A percentile compares a stretch with the other conserved stretches of the same genome.
Conservation (phyloP, 2,113 vertebrate genomes). For the Scortum barcoo region DNA sequence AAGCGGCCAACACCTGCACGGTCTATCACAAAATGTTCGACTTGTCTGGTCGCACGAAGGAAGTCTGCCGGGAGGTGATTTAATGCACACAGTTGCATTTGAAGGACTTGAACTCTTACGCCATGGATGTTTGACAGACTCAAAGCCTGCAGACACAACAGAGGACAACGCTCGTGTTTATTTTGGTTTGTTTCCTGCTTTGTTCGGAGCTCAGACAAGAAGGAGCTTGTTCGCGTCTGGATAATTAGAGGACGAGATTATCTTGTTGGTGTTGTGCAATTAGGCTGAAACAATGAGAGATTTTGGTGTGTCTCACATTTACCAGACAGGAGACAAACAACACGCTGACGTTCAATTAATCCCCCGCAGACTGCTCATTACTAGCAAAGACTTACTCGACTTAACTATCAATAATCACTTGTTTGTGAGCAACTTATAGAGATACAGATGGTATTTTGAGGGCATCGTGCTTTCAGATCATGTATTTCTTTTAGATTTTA, state of each 20-base stretch:
- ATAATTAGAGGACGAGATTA: slow-evolving; percentile 31
- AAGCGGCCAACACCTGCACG: background rate
- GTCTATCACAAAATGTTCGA: background rate
- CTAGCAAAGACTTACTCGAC: background rate
- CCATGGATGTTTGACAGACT: background rate
- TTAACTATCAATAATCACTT: background rate
- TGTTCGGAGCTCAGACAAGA: slow-evolving; percentile 3
- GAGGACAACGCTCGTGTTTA: background rate
- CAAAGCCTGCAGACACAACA: background rate
- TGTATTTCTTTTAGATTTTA: background rate
- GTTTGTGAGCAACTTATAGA: background rate
- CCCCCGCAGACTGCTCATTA: background rate
- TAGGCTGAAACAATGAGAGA: slow-evolving; percentile 24
- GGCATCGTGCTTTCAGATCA: too few species aligned
- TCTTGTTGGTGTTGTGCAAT: background rate
- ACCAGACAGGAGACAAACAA: background rate
- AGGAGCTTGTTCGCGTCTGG: slow-evolving; percentile 17
- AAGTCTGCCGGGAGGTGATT: too few species aligned
- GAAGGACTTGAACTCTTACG: background rate
- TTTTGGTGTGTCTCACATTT: background rate
- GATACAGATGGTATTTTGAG: background rate
- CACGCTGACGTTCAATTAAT: background rate
- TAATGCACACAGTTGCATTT: background rate
- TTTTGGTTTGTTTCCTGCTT: background rate
- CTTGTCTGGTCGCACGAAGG: background rate